Evolutionary conservation across 2,113 vertebrate species (phyloP).

Genomic region (Rhinopithecus roxellana): DNA sequence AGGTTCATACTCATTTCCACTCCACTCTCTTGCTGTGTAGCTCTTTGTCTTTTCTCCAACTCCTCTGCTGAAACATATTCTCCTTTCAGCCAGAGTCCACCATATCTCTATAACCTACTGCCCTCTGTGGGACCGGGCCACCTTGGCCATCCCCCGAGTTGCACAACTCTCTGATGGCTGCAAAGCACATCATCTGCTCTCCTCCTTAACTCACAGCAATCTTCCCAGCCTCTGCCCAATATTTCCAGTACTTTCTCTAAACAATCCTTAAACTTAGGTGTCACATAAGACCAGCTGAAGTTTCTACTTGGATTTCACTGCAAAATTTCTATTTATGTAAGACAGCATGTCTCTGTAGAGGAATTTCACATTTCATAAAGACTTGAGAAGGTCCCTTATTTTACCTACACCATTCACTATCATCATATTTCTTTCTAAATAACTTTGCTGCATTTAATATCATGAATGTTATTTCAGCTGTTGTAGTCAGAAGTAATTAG

Average conservation of each 20-base stretch:
- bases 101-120: neutral
- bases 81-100: neutral
- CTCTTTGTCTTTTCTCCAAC: neutral
- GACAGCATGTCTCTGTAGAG: neutral
- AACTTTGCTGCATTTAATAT: conserved; percentile 48
- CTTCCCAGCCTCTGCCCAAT: neutral
- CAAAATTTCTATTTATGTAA: neutral
- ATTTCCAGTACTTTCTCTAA: neutral
- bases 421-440: conserved; percentile 33
- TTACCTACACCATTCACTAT: neutral
- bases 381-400: conserved; percentile 23
- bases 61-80: neutral
- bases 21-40: neutral
- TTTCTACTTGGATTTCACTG: neutral
- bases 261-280: neutral
- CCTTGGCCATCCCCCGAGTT: fast-evolving
- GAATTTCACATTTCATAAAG: conserved; percentile 19
- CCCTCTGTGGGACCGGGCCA: neutral
- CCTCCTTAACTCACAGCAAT: neutral
- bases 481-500: conserved; percentile 22
- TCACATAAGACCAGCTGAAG: neutral
- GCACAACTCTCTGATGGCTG: neutral
- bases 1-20: neutral
- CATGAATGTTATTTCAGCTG: conserved; percentile 54
- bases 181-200: neutral